Percentiles rank a stretch among this genome's conserved stretches.
phyloP scores from a whole-genome alignment of 2,113 vertebrate species.

The Macaca nemestrina region DNA sequence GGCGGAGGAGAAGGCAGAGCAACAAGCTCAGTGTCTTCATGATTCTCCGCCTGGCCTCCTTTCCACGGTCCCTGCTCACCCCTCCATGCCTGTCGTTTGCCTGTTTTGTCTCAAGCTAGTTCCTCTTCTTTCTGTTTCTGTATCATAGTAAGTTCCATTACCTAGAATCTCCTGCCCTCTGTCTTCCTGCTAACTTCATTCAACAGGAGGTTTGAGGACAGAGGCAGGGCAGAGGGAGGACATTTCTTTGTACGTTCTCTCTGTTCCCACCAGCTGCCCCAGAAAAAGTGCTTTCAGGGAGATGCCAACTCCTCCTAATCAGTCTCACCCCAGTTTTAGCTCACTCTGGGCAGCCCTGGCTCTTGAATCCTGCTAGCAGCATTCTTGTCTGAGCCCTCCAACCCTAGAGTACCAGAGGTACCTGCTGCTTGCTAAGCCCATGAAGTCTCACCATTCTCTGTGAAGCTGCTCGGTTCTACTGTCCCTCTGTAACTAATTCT shows the following conservation, averaged over 20 bases:
- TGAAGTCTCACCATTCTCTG: background rate
- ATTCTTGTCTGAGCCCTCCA: too few relatives aligned
- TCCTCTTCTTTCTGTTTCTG: background rate
- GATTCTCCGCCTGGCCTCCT: background rate
- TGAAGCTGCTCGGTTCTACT: background rate
- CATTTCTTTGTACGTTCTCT: background rate
- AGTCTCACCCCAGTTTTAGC: background rate
- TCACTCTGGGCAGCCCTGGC: background rate
- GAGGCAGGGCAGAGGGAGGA: background rate
- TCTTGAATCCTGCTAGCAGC: background rate
- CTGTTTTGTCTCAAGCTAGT: background rate
- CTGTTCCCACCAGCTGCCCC: background rate
- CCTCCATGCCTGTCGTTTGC: background rate
- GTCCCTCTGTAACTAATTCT: background rate
- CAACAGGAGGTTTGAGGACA: background rate
- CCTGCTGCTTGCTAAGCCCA: background rate
- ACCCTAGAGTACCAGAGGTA: accelerated
- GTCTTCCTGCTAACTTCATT: background rate
- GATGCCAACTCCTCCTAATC: too few relatives aligned
- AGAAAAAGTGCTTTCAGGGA: background rate
- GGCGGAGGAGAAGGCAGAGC: background rate
- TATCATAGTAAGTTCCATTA: background rate
- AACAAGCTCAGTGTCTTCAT: background rate
- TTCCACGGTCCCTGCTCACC: too few relatives aligned
- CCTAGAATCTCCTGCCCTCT: background rate